Evolutionary conservation across 2,113 vertebrate genomes (phyloP).

Genomic region (Cheilinus undulatus): DNA sequence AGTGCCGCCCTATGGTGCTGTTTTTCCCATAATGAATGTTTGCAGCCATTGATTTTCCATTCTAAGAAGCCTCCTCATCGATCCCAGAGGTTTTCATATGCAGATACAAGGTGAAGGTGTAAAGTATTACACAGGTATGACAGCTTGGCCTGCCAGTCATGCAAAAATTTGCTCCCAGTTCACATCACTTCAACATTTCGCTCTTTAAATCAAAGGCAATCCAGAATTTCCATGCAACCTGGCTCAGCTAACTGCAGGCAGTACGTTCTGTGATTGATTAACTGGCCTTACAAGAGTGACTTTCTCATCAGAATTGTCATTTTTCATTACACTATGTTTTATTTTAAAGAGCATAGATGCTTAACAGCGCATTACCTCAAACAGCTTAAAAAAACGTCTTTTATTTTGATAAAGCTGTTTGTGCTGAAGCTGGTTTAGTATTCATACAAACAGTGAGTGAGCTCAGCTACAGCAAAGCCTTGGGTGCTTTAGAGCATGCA

Average conservation of each 20-base stretch:
- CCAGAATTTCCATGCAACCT: conserved; percentile 53
- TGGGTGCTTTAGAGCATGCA: conserved; percentile 44
- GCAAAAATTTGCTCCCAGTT: conserved; percentile 43
- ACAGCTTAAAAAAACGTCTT: conserved; percentile 47
- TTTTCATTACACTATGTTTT: conserved; percentile 66
- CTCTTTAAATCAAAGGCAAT: conserved; percentile 59
- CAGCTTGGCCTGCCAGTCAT: conserved; percentile 6
- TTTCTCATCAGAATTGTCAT: conserved; percentile 68
- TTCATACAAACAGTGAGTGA: conserved; percentile 49
- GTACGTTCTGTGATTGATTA: conserved; percentile 69
- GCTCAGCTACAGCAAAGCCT: conserved; percentile 29
- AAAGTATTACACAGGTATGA: conserved; percentile 32
- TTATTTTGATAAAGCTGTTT: conserved; percentile 61
- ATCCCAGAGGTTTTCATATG: conserved; percentile 59
- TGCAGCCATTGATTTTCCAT: conserved; percentile 68
- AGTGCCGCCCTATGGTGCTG: conserved; percentile 12
- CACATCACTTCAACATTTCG: conserved; percentile 38
- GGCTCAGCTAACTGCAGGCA: conserved; percentile 46
- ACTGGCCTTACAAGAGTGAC: conserved; percentile 58
- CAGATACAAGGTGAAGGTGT: conserved; percentile 52
- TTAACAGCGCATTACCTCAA: conserved; percentile 60
- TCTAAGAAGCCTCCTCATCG: conserved; percentile 50
- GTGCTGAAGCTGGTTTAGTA: conserved; percentile 47
- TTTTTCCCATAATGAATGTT: conserved; percentile 61
- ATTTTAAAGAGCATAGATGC: conserved; percentile 51